phyloP scores from a whole-genome alignment of 2,797 vertebrate genomes.

The Tauraco hartlaubi region DNA sequence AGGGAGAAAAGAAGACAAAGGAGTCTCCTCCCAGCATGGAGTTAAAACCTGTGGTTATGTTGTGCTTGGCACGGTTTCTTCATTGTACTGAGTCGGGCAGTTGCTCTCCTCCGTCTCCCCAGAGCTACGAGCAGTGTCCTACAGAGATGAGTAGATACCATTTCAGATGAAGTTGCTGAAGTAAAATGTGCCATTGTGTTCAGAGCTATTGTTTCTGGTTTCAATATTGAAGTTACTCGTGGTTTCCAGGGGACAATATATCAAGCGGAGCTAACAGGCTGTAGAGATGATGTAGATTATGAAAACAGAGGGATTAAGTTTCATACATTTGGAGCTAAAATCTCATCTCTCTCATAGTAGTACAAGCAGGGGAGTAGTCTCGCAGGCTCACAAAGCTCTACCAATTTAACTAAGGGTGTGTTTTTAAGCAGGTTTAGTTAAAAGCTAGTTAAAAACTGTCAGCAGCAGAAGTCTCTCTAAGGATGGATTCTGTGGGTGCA shows the following conservation, averaged over 20 bases:
- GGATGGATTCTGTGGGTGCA: neutral
- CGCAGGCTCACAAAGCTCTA: neutral
- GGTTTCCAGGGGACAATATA: conserved; percentile 56
- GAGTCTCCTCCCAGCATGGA: neutral
- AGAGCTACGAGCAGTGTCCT: conserved; percentile 19
- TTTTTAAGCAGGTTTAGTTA: neutral
- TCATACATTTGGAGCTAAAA: conserved; percentile 21
- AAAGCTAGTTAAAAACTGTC: neutral
- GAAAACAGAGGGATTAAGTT: conserved; percentile 65
- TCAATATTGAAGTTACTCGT: conserved; percentile 51
- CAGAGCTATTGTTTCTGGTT: conserved; percentile 59
- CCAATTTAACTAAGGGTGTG: neutral
- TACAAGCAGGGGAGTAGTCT: neutral
- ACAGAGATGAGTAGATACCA: conserved; percentile 1
- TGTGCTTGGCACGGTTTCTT: conserved; percentile 51
- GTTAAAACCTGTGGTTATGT: conserved; percentile 57
- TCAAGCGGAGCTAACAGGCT: conserved; percentile 53
- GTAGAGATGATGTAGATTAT: conserved; percentile 54
- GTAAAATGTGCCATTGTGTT: conserved; percentile 57
- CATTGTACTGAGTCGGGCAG: neutral
- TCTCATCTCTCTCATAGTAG: neutral
- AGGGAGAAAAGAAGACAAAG: conserved; percentile 27
- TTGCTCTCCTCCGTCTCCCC: neutral
- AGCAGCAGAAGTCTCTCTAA: neutral
- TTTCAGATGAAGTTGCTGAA: conserved; percentile 54